Conservation (phyloP, 2,888 invertebrate species). For the Calliphora vomitoria region DNA sequence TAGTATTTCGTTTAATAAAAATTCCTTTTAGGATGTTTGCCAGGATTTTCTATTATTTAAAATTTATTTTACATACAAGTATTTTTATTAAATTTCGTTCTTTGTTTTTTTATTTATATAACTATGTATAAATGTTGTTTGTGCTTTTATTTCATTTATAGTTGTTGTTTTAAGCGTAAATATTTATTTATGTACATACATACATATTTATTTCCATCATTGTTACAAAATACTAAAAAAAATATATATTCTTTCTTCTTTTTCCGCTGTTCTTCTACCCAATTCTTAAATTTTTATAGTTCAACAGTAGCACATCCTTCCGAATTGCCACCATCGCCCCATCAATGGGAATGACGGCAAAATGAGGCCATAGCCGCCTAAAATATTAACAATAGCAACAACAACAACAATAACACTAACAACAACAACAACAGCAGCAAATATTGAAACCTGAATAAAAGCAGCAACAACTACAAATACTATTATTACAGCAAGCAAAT, state of each 20-base stretch:
- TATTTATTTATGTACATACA: slow-evolving; percentile 3
- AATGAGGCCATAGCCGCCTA: slow-evolving; percentile 85
- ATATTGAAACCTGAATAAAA: slow-evolving; percentile 31
- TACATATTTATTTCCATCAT: not conserved
- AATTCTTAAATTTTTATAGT: slow-evolving; percentile 86
- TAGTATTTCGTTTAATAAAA: too few relatives aligned
- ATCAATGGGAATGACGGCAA: slow-evolving; percentile 97
- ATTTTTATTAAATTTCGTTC: slow-evolving; percentile 7
- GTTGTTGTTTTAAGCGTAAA: slow-evolving; percentile 31
- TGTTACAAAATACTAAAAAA: slow-evolving; percentile 9
- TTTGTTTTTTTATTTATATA: slow-evolving; percentile 20
- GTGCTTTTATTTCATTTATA: slow-evolving; percentile 57
- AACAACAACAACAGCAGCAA: slow-evolving; percentile 47
- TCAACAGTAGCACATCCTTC: slow-evolving; percentile 98
- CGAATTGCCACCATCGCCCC: slow-evolving; percentile 98
- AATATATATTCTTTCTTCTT: slow-evolving; percentile 54
- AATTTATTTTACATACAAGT: not conserved
- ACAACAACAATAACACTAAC: slow-evolving; percentile 42
- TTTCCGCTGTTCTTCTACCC: not conserved
- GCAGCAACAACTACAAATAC: slow-evolving; percentile 37
- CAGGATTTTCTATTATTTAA: too few relatives aligned
- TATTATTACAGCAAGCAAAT: slow-evolving; percentile 13
- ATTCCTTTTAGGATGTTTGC: too few relatives aligned
- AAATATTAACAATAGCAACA: slow-evolving; percentile 78
- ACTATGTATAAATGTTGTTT: slow-evolving; percentile 47